Evolutionary conservation across 1,140 invertebrate genomes (phyloP), one percentile per base, ranked within the genome.

Genomic region (Papilio dardanus): DNA sequence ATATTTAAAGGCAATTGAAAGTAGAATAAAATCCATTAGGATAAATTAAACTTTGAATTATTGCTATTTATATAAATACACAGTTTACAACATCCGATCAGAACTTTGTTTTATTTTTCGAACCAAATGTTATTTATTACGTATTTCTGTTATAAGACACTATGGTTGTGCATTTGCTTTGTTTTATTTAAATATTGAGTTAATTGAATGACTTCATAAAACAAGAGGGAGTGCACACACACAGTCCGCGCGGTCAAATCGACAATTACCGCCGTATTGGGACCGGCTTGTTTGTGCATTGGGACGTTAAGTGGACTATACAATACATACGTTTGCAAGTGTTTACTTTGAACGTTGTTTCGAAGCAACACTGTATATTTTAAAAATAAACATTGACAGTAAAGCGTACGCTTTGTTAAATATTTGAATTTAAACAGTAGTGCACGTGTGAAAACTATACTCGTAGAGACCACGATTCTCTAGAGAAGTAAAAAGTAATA

Each of bases 161-260:
- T 74, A 71, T 69, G 75, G 33, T 68, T 74, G 76, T 69, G 66
- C 46, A 42, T 73, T 74, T 71, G 68, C 66, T 75, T 73, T 77
- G 76, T 74, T 28, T 46, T 66, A 75, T 76, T 77, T 82, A 77
- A 85, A 83, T 80, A 81, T 77, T 68, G 62, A 78, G 54, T 77
- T 82, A 85, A 83, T 83, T 85, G 82, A 77, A 79, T 80, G 82
- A 82, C 81, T 76, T 77, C 79, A 79, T 82, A 80, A 73, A 73
- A 73, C 30, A 73, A 73, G 71, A 50, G 42, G 16, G 42, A 58
- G 28, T 54, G 46, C 71, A 58, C 71, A 54, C 71, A 58, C 71
- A 54, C 42, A 33, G 42, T 19, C 30, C 42, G 71, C 71, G 71
- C 21, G 71, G 71, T 73, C 42, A 73, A 73, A 54, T 80, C 77